Evolutionary conservation across 1,140 invertebrate species (phyloP).

Genomic region (Pseudomyrmex pallidus): DNA sequence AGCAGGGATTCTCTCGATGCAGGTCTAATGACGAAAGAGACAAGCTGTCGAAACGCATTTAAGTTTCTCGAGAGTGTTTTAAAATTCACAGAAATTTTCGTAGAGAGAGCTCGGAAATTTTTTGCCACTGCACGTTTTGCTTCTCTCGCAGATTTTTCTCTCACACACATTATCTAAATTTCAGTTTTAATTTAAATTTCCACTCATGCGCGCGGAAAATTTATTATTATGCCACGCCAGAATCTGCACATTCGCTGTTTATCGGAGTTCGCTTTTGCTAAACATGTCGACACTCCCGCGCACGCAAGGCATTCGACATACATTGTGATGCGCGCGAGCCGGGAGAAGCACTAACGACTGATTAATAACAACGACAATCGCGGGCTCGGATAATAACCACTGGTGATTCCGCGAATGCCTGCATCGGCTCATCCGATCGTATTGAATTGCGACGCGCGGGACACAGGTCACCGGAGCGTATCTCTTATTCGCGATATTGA

Average conservation of each 20-base stretch:
- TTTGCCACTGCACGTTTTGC: neutral
- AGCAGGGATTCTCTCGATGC: neutral
- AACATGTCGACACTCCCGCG: constrained; percentile 1
- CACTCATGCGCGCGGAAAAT: neutral
- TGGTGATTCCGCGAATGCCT: constrained; percentile 61
- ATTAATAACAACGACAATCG: constrained; percentile 62
- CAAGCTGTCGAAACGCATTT: neutral
- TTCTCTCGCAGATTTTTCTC: neutral
- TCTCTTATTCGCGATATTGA: constrained; percentile 45
- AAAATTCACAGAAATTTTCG: too few relatives aligned
- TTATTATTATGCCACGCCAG: neutral
- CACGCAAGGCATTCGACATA: constrained; percentile 43
- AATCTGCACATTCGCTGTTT: neutral
- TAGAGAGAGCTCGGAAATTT: neutral
- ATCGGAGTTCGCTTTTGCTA: constrained; percentile 20
- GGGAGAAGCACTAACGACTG: constrained; percentile 45
- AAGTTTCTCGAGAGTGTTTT: neutral
- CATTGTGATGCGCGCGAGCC: constrained; percentile 41
- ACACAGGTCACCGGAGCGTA: neutral
- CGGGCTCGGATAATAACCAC: constrained; percentile 41
- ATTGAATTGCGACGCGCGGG: constrained; percentile 40
- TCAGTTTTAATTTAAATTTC: constrained; percentile 7
- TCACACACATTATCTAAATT: neutral
- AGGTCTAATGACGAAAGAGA: constrained; percentile 26
- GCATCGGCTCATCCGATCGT: constrained; percentile 39